Base-by-base conservation (phyloP, 2,888 invertebrate genomes). In the Clusia tigrina region DNA sequence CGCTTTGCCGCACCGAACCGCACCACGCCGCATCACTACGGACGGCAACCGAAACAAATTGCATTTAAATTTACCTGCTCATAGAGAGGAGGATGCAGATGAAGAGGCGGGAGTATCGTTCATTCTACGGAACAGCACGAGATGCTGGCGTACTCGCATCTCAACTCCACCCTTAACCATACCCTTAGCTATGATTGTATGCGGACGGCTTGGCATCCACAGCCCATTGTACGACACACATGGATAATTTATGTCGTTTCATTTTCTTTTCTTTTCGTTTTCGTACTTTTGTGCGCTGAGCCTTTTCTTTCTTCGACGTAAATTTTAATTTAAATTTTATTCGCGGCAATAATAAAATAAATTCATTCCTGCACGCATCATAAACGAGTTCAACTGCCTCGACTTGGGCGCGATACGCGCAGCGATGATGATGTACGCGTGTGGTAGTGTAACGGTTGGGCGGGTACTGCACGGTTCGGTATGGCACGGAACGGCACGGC, bases 321-420 rank as follows among this genome's bases (percentile, higher is more conserved):
- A 78, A 78, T 78, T 79, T 79, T 79, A 79, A 79, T 79, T 79
- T 79, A 73, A 79, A 79, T 79, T 79, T 79, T 74, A 71, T 74
- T 71, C 73, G 74, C 67, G 70, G 73, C 72, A 72, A 74, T 73
- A 73, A 74, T 74, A 75, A 72, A 76, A 76, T 68, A 69, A 72
- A 71, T 70, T 71, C 70, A 70, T 72, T 71, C 69, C 67, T 67
- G 69, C 72, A 72, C 72, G 72, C 70, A 71, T 70, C 71, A 70
- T 68, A 69, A 70, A 71, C 68, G 66, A 68, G 66, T 48, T 48
- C 48, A 48, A 48, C 20, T 20, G 42, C n/a, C n/a, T 42, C 42
- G n/a, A 42, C 42, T 10, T 15, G 15, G 42, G 2, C n/a, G 42
- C 42, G 42, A 42, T 18, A 22, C 20, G 48, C 48, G 18, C 18